These are phyloP conservation scores for Calephelis virginiensis DNA, from an alignment of 1,140 invertebrate genomes.

Conservation along the genomic window DNA sequence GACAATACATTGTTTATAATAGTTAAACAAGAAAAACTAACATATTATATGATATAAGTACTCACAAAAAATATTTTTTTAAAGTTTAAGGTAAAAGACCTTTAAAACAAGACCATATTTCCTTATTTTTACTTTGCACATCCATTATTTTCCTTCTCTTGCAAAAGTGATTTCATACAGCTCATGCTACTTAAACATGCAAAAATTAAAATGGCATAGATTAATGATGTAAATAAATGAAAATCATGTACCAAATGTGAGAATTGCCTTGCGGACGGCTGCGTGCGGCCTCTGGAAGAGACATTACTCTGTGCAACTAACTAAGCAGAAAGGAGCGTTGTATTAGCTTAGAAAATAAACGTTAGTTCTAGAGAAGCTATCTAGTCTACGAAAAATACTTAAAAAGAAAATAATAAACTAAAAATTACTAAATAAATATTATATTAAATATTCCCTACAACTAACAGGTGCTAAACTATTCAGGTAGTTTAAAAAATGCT, in stretches of 20 bases:
- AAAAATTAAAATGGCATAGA: slow-evolving; percentile 25
- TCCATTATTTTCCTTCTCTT: background rate
- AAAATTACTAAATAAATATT: background rate
- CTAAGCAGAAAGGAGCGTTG: slow-evolving; percentile 46
- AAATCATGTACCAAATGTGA: slow-evolving; percentile 57
- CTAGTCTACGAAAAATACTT: slow-evolving; percentile 7
- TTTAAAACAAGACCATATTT: too few relatives aligned
- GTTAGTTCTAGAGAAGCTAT: slow-evolving; percentile 17
- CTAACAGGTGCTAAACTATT: too few relatives aligned
- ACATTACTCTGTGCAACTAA: slow-evolving; percentile 49
- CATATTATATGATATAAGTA: too few relatives aligned
- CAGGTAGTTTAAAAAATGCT: too few relatives aligned
- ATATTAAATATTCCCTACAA: too few relatives aligned
- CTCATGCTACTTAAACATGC: slow-evolving; percentile 11
- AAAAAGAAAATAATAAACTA: slow-evolving; percentile 18
- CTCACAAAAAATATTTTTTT: too few relatives aligned
- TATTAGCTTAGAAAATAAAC: slow-evolving; percentile 21
- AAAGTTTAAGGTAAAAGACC: background rate
- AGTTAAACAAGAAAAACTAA: too few relatives aligned
- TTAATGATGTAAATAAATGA: slow-evolving; percentile 39
- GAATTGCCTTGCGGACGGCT: slow-evolving; percentile 32
- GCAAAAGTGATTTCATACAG: background rate
- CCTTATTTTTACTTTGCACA: background rate
- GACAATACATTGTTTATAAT: too few relatives aligned
- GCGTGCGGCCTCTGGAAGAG: slow-evolving; percentile 54